Evolutionary conservation across 2,888 invertebrate species (phyloP), one percentile per base, ranked within the genome.

Genomic region (Cyclophora punctaria): DNA sequence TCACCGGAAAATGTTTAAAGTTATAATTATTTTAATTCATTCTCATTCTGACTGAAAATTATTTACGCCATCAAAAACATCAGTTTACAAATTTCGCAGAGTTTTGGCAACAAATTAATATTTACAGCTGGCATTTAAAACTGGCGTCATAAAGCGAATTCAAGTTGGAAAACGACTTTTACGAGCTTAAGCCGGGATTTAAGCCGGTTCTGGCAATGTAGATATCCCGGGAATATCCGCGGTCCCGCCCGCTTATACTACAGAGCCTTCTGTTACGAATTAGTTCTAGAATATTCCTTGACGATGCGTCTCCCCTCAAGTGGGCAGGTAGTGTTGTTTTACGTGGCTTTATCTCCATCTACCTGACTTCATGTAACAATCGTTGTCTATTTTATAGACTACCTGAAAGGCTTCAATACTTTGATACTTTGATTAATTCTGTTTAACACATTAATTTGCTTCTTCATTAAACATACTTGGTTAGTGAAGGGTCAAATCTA

Each of bases 61-160:
- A 58, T 60, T 60, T 56, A 57, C 49, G 50, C 55, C 58, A 62
- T 58, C 59, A 55, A 43, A 54, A 54, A 55, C 57, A 58, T 53
- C 58, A 55, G 59, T 53, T 56, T 54, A 56, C 60, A 50, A 62
- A 65, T 59, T 55, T 53, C 54, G 50, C 48, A 3, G 58, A 63
- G 56, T 60, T 64, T 60, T 48, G 47, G 48, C 54, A 63, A 63
- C 64, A 61, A 64, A 66, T 66, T 64, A 63, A 63, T 66, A 66
- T 65, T 65, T 64, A 63, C 62, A 62, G 62, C 60, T 60, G 57
- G 59, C 57, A 60, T 37, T 62, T 63, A 63, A 57, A 63, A 62
- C 59, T 58, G 60, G 54, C 48, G 53, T 50, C 57, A 54, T 65
- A 61, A 67, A 67, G 59, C 45, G 50, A 41, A 41, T 45, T 50